Conservation (phyloP, 2,797 vertebrate genomes). For the Amblyopsis hoosieri region DNA sequence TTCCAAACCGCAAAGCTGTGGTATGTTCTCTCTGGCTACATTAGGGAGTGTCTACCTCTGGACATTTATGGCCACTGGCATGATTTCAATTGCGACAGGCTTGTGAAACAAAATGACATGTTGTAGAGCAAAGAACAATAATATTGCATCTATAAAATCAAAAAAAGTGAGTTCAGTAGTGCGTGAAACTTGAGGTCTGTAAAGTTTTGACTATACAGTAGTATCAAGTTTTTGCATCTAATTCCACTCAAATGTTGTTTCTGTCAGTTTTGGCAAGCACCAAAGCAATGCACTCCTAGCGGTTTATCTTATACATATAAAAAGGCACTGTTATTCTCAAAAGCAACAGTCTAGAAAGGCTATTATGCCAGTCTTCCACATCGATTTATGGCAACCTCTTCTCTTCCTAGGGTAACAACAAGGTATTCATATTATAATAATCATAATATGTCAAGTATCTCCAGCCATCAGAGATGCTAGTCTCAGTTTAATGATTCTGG, state of each 20-base stretch:
- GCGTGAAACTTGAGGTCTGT: conserved; percentile 41
- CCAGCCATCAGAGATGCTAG: conserved; percentile 78
- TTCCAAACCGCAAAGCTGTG: conserved; percentile 52
- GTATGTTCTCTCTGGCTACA: conserved; percentile 33
- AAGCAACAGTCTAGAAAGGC: conserved; percentile 63
- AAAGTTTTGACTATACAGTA: conserved; percentile 16
- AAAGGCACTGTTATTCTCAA: conserved; percentile 56
- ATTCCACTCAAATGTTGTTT: conserved; percentile 47
- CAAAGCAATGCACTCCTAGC: conserved; percentile 67
- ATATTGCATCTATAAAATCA: conserved; percentile 41
- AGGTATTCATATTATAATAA: conserved; percentile 78
- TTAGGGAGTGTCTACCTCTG: conserved; percentile 53
- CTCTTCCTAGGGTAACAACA: conserved; percentile 73
- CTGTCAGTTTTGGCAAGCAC: conserved; percentile 74
- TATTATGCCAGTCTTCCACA: conserved; percentile 72
- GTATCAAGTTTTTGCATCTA: conserved; percentile 24
- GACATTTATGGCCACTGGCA: conserved; percentile 46
- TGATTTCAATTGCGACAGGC: conserved; percentile 50
- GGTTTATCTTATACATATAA: conserved; percentile 60
- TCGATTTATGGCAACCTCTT: conserved; percentile 64
- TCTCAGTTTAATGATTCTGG: conserved; percentile 82
- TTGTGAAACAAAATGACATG: conserved; percentile 48
- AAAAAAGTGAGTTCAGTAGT: conserved; percentile 18
- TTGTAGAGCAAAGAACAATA: conserved; percentile 48
- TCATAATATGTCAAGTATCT: conserved; percentile 80